Percentiles rank a stretch among this genome's conserved stretches.
These are phyloP conservation scores for Macrophya annulata DNA, from an alignment of 2,888 invertebrate genomes.

Conservation along the genomic window DNA sequence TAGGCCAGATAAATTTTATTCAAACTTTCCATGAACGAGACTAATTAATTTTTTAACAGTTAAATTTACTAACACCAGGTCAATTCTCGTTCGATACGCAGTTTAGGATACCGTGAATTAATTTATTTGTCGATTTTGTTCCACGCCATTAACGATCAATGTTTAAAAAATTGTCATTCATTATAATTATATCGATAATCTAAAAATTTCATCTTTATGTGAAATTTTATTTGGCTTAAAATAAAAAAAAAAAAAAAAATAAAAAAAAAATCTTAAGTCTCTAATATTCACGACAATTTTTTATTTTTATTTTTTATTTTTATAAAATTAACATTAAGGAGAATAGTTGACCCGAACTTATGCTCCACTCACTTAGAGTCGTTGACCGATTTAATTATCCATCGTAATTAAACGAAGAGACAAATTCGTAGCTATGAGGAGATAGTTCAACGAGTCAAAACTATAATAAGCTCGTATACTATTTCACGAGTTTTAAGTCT, in stretches of 20 bases:
- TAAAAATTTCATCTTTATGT: not conserved
- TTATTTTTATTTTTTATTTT: too few relatives aligned
- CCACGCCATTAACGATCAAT: not conserved
- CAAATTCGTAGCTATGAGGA: not conserved
- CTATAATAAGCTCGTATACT: not conserved
- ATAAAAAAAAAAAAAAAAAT: too few relatives aligned
- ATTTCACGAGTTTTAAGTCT: not conserved
- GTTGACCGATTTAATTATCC: not conserved
- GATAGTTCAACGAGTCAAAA: not conserved
- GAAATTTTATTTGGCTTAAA: not conserved
- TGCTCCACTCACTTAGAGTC: not conserved
- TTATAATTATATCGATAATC: not conserved
- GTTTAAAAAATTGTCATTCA: not conserved
- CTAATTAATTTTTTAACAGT: slow-evolving; percentile 3
- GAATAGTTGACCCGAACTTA: not conserved
- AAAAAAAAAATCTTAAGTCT: too few relatives aligned
- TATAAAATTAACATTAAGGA: slow-evolving; percentile 4
- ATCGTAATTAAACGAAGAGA: not conserved
- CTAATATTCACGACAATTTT: not conserved
- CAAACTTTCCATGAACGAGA: not conserved
- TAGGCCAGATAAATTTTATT: slow-evolving; percentile 13
- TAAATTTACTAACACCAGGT: slow-evolving; percentile 4
- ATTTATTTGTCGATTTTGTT: not conserved
- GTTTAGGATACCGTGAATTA: not conserved
- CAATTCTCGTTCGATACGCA: not conserved